Percentiles rank a stretch among this genome's conserved stretches.
phyloP scores from a whole-genome alignment of 2,113 vertebrate genomes.

The Crotalus viridis region DNA sequence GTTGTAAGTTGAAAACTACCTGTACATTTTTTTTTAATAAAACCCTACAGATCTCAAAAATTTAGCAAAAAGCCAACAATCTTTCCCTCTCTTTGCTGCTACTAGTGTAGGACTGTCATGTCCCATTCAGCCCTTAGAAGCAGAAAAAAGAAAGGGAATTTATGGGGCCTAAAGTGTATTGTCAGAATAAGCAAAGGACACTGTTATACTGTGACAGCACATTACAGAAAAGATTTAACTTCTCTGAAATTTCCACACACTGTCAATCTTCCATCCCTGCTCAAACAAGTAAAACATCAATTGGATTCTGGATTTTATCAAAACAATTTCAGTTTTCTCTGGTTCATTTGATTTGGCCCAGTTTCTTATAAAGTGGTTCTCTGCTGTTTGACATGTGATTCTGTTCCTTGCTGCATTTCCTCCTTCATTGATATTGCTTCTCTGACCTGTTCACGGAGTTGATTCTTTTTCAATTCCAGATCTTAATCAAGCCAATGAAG shows the following conservation, averaged over 20 bases:
- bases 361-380: background rate
- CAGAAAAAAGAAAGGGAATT: background rate
- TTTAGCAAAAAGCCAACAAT: background rate
- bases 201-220: background rate
- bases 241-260: background rate
- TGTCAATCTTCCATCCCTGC: background rate
- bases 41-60: background rate
- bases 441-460: background rate
- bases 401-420: background rate
- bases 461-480: background rate
- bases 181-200: background rate
- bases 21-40: background rate
- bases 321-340: background rate
- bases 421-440: background rate
- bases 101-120: background rate
- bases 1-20: background rate
- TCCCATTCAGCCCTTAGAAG: background rate
- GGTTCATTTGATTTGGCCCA: background rate
- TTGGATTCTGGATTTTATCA: background rate
- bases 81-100: background rate
- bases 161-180: background rate
- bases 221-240: background rate
- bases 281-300: background rate
- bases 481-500: background rate
- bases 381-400: background rate